phyloP scores from a whole-genome alignment of 2,113 vertebrate species.

The human (Homo sapiens) region GRCh38 chrX:117389001-117389500 shows the following conservation, averaged over 20 bases:
- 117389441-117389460: neutral
- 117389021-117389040: neutral
- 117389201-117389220: neutral
- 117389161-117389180: neutral
- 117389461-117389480: conserved; percentile 6
- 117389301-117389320: neutral
- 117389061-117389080: neutral
- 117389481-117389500: neutral
- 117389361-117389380: neutral
- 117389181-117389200: neutral
- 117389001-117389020: neutral
- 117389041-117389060: neutral
- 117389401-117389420: neutral
- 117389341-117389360: neutral
- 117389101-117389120: neutral
- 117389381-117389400: neutral
- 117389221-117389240: neutral
- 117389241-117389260: neutral
- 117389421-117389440: neutral
- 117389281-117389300: neutral
- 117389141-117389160: neutral
- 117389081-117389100: neutral
- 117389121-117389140: neutral
- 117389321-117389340: neutral
- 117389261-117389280: neutral